Evolutionary conservation across 2,888 invertebrate species (phyloP).

Genomic region (Cantharis rufa): DNA sequence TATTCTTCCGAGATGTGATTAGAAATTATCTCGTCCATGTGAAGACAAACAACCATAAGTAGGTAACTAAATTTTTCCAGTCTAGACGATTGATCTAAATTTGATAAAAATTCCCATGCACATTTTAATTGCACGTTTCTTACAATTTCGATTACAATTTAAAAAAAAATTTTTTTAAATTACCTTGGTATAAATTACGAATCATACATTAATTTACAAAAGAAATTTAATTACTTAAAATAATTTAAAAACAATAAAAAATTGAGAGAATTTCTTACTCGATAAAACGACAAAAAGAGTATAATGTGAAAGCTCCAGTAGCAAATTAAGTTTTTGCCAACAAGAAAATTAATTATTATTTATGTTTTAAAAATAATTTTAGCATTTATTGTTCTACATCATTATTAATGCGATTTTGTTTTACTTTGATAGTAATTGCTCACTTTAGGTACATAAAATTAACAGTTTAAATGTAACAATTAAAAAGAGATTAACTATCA

Average conservation of each 20-base stretch:
- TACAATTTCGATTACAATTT: not conserved
- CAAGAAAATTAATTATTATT: not conserved
- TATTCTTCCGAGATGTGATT: not conserved
- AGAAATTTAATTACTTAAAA: not conserved
- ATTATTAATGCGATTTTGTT: not conserved
- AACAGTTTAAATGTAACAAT: not conserved
- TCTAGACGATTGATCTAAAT: not conserved
- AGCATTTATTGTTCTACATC: not conserved
- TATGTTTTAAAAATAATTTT: not conserved
- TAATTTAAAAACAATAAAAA: not conserved
- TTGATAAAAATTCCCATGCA: not conserved
- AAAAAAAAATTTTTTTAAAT: too few relatives aligned
- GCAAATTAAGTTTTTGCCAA: not conserved
- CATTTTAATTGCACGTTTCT: not conserved
- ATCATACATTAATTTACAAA: not conserved
- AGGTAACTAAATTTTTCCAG: not conserved
- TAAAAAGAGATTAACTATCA: constrained; percentile 1
- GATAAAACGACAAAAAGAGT: not conserved
- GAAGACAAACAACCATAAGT: not conserved
- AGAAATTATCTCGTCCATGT: not conserved
- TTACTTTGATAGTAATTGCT: not conserved
- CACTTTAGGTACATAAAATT: not conserved
- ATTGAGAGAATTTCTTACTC: not conserved
- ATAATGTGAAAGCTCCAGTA: not conserved
- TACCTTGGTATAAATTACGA: not conserved